Conservation (phyloP, 2,113 vertebrate genomes). For the Gasterosteus aculeatus region DNA sequence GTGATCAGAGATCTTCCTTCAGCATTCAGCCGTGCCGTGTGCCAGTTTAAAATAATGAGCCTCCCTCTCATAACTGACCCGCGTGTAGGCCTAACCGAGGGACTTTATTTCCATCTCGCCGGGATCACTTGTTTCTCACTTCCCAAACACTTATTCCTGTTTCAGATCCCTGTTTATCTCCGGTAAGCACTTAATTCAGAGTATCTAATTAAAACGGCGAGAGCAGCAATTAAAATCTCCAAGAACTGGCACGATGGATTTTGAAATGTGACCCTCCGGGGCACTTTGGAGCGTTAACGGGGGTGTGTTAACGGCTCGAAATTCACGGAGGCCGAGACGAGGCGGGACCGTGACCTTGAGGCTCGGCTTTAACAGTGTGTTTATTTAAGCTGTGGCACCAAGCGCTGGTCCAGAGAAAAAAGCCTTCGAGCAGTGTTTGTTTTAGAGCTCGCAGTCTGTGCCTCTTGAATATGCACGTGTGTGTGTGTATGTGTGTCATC, state of each 20-base stretch:
- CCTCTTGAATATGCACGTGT: not conserved
- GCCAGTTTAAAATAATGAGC: constrained; percentile 56
- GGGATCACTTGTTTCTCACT: not conserved
- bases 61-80: constrained; percentile 43
- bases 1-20: constrained; percentile 16
- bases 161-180: constrained; percentile 11
- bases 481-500: constrained; percentile 3
- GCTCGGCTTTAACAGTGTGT: constrained; percentile 43
- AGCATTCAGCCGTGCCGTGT: constrained; percentile 6
- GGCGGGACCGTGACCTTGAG: constrained; percentile 24
- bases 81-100: constrained; percentile 1
- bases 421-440: constrained; percentile 9
- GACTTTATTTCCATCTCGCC: constrained; percentile 3
- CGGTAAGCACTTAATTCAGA: constrained; percentile 25
- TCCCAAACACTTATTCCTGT: not conserved
- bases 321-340: constrained; percentile 34
- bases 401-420: constrained; percentile 56
- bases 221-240: constrained; percentile 28
- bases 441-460: not conserved
- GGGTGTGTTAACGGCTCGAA: constrained; percentile 25
- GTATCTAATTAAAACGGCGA: constrained; percentile 26
- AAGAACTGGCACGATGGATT: constrained; percentile 13
- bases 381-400: constrained; percentile 38
- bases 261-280: not conserved
- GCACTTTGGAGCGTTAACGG: constrained; percentile 2